Evolutionary conservation across 35 echinoderm and acorn worm species (phyloP).

Genomic region (Apostichopus japonicus): DNA sequence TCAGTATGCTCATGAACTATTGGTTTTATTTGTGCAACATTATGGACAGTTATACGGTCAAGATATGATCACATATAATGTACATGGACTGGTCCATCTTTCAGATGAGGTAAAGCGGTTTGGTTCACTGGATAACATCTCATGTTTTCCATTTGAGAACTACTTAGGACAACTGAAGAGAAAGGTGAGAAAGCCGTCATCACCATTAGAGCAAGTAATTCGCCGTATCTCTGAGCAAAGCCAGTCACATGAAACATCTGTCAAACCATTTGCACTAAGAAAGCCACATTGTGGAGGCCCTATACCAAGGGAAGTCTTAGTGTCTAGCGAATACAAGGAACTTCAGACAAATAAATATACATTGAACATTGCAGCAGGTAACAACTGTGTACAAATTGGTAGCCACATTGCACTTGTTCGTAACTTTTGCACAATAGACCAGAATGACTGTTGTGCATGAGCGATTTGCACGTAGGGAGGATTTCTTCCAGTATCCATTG

Average conservation of each 20-base stretch:
- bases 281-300: conserved; percentile 1
- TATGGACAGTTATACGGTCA: conserved; percentile 47
- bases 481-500: neutral
- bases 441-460: neutral
- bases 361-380: neutral
- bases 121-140: conserved; percentile 70
- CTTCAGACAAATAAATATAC: neutral
- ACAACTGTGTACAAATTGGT: conserved; percentile 32
- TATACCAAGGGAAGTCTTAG: neutral
- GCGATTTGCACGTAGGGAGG: neutral
- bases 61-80: conserved; percentile 63
- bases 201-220: conserved; percentile 62
- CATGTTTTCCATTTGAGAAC: conserved; percentile 70
- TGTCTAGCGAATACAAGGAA: neutral
- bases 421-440: conserved; percentile 33
- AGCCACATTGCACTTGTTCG: conserved; percentile 33
- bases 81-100: conserved; percentile 73
- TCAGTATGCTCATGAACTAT: conserved; percentile 54
- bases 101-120: conserved; percentile 43
- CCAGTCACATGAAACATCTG: conserved; percentile 32
- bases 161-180: conserved; percentile 61
- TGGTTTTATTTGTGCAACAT: conserved; percentile 60
- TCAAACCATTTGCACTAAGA: neutral
- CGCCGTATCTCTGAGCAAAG: conserved; percentile 42
- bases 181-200: conserved; percentile 64